Evolutionary conservation across 2,888 invertebrate genomes (phyloP).

Genomic region (Troides oblongomaculatus): DNA sequence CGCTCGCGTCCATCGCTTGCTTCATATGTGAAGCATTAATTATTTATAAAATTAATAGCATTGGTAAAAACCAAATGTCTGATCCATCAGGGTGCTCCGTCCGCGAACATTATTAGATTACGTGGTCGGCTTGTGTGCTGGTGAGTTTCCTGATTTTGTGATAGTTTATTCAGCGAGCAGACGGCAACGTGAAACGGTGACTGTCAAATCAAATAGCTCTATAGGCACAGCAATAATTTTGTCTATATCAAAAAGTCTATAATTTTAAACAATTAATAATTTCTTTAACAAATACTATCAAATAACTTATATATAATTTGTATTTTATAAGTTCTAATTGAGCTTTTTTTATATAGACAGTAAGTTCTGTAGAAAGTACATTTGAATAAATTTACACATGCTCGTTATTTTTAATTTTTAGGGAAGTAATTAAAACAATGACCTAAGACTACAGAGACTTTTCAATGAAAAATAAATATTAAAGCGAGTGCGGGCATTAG

Average conservation of each 20-base stretch:
- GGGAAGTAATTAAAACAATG: neutral
- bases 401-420: too few species aligned
- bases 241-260: neutral
- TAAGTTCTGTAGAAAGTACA: too few species aligned
- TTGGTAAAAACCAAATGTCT: slow-evolving; percentile 64
- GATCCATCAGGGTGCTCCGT: slow-evolving; percentile 45
- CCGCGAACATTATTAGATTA: slow-evolving; percentile 65
- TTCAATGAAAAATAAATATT: slow-evolving; percentile 25
- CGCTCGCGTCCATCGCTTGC: slow-evolving; percentile 63
- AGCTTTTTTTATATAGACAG: too few species aligned
- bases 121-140: slow-evolving; percentile 44
- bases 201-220: neutral
- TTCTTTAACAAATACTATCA: neutral
- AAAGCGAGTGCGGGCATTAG: slow-evolving; percentile 25
- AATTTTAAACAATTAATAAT: neutral
- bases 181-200: neutral
- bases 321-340: too few species aligned
- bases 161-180: neutral
- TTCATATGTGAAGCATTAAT: slow-evolving; percentile 70
- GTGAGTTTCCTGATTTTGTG: slow-evolving; percentile 33
- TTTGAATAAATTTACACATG: too few species aligned
- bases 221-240: neutral
- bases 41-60: slow-evolving; percentile 75
- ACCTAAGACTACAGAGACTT: neutral
- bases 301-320: too few species aligned